phyloP scores from a whole-genome alignment of 2,888 invertebrate genomes.

The Philereme transversata region DNA sequence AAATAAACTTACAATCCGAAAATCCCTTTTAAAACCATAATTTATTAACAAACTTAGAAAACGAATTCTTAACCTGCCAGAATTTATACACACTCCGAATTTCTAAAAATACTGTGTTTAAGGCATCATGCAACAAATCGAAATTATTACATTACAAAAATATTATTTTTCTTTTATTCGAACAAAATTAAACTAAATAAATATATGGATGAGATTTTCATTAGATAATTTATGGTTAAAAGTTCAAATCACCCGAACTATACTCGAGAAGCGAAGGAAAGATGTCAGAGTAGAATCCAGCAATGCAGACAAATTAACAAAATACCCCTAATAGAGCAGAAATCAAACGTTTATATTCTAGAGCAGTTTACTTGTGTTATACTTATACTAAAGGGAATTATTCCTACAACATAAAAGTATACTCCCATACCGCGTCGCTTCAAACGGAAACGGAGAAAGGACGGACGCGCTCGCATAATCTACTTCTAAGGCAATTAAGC shows the following conservation, averaged over 20 bases:
- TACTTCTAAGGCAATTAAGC: conserved; percentile 21
- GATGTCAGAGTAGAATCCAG: neutral
- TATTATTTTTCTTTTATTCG: conserved; percentile 24
- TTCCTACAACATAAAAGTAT: conserved; percentile 75
- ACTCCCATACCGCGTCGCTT: conserved; percentile 52
- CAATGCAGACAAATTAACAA: conserved; percentile 36
- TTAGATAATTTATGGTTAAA: conserved; percentile 13
- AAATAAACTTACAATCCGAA: conserved; percentile 51
- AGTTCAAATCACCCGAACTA: conserved; percentile 17
- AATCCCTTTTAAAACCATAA: conserved; percentile 36
- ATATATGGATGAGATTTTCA: conserved; percentile 30
- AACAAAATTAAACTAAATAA: conserved; percentile 30
- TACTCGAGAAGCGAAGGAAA: conserved; percentile 9
- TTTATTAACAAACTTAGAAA: conserved; percentile 38
- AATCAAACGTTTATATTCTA: conserved; percentile 59
- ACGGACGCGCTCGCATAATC: conserved; percentile 17
- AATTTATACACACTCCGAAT: conserved; percentile 34
- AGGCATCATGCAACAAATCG: conserved; percentile 27
- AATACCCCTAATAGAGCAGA: conserved; percentile 47
- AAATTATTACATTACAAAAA: conserved; percentile 28
- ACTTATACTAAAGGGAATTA: conserved; percentile 74
- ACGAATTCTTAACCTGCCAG: conserved; percentile 34
- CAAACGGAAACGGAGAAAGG: conserved; percentile 32
- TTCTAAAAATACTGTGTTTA: conserved; percentile 36
- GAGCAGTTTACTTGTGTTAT: conserved; percentile 68